Base-by-base conservation (phyloP, 2,113 vertebrate genomes). In the Pomatorhinus ruficollis region DNA sequence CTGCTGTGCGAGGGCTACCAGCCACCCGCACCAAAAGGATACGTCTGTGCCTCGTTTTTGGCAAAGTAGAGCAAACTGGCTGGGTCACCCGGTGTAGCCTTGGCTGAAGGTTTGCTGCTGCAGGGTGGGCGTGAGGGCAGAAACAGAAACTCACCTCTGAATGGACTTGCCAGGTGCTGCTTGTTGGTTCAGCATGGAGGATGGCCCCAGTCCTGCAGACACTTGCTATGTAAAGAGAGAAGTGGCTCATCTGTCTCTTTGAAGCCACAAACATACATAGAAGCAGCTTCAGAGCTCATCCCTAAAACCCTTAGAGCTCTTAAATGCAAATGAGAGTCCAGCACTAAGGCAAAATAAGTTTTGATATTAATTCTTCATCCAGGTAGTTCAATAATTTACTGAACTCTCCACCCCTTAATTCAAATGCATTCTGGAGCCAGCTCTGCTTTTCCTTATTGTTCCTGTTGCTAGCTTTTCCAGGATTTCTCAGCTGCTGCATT, bases 151-250 rank as follows among this genome's bases (percentile, higher is more conserved):
- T 35, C 27, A 12, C 28, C n/a, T 71, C 47, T 69, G 50, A 77
- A 44, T 1, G 6, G 45, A 63, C 20, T 63, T 3, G 0, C 17
- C 0, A 1, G 27, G 56, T 0, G 0, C 69, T 76, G 74, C 65
- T 79, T 0, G 0, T 52, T 4, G 0, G 35, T 39, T 82, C 2
- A 3, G 40, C 4, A 0, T 2, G 25, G n/a, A 45, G 44, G 10
- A 37, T 45, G 66, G 12, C 45, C 35, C 63, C 70, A 57, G 45
- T 11, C 2, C 68, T 72, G 79, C 45, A 80, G 35, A 39, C 54
- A 8, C 1, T 5, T 35, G 40, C 50, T 37, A 11, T 44, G 11
- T 15, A 33, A 27, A 70, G 56, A 90, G n/a, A 44, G 31, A 91
- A 69, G 50, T 61, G 22, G 35, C 16, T 76, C 61, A 90, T 72